These are phyloP conservation scores for Prosopocoilus inquinatus DNA, from an alignment of 2,888 invertebrate species.

Conservation along the genomic window DNA sequence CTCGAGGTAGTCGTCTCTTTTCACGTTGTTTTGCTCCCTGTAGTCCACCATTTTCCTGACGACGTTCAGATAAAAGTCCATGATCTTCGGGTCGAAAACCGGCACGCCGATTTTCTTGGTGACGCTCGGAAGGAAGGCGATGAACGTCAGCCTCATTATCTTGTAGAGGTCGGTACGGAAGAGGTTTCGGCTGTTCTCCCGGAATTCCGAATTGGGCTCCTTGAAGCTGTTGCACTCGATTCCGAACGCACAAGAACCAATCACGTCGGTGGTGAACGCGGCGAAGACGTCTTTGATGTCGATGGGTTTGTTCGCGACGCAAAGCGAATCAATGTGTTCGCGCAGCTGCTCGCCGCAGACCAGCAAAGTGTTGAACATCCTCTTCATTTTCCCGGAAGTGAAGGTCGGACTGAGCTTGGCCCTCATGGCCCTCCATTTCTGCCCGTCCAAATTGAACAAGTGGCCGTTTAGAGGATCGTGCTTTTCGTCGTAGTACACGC, in stretches of 20 bases:
- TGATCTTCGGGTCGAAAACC: constrained; percentile 31
- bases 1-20: constrained; percentile 57
- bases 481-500: constrained; percentile 40
- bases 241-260: constrained; percentile 46
- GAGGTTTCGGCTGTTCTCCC: constrained; percentile 35
- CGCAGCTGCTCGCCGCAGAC: constrained; percentile 16
- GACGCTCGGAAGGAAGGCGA: constrained; percentile 15
- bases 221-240: constrained; percentile 41
- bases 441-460: constrained; percentile 55
- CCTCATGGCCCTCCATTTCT: constrained; percentile 55
- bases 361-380: constrained; percentile 23
- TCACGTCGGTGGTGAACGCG: constrained; percentile 46
- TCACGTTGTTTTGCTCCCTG: constrained; percentile 49
- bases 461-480: constrained; percentile 57
- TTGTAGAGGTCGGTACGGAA: constrained; percentile 28
- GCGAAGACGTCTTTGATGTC: constrained; percentile 35
- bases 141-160: constrained; percentile 21
- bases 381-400: constrained; percentile 29
- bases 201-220: constrained; percentile 33
- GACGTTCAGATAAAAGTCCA: constrained; percentile 50
- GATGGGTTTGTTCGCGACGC: constrained; percentile 6
- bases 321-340: constrained; percentile 9
- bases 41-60: constrained; percentile 50
- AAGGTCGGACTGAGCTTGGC: constrained; percentile 26
- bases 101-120: constrained; percentile 19